Evolutionary conservation across 2,113 vertebrate species (phyloP).

Genomic region (Mola mola): DNA sequence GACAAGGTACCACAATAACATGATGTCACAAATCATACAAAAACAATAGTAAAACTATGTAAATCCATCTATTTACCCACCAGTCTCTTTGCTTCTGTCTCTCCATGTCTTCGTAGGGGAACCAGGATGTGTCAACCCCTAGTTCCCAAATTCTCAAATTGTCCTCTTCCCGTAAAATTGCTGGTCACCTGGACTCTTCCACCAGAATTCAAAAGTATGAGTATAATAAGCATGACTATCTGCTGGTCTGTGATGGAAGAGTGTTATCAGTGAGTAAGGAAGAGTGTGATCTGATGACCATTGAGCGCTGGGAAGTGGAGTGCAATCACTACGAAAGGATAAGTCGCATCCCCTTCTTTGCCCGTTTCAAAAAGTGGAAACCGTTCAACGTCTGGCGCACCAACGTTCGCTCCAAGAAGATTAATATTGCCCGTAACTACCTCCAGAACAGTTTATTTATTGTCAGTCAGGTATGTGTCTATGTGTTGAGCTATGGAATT

Average conservation of each 20-base stretch:
- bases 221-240: slow-evolving; percentile 80
- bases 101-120: neutral
- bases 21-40: too few species aligned
- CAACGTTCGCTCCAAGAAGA: slow-evolving; percentile 82
- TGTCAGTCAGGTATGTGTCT: slow-evolving; percentile 81
- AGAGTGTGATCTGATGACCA: slow-evolving; percentile 69
- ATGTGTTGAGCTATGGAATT: neutral
- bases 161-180: slow-evolving; percentile 27
- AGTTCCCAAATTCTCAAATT: slow-evolving; percentile 70
- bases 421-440: slow-evolving; percentile 67
- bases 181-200: slow-evolving; percentile 8
- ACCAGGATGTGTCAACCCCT: slow-evolving; percentile 34
- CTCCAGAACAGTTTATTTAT: slow-evolving; percentile 82
- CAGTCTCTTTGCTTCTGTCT: neutral
- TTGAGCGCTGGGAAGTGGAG: slow-evolving; percentile 83
- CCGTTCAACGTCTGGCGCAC: slow-evolving; percentile 84
- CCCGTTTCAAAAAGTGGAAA: slow-evolving; percentile 85
- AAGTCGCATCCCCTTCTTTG: slow-evolving; percentile 83
- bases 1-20: too few species aligned
- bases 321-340: slow-evolving; percentile 80
- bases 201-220: slow-evolving; percentile 68
- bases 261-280: slow-evolving; percentile 69
- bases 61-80: too few species aligned
- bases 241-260: slow-evolving; percentile 79
- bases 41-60: too few species aligned